phyloP scores from a whole-genome alignment of 2,113 vertebrate genomes.

The Ciconia stormi region DNA sequence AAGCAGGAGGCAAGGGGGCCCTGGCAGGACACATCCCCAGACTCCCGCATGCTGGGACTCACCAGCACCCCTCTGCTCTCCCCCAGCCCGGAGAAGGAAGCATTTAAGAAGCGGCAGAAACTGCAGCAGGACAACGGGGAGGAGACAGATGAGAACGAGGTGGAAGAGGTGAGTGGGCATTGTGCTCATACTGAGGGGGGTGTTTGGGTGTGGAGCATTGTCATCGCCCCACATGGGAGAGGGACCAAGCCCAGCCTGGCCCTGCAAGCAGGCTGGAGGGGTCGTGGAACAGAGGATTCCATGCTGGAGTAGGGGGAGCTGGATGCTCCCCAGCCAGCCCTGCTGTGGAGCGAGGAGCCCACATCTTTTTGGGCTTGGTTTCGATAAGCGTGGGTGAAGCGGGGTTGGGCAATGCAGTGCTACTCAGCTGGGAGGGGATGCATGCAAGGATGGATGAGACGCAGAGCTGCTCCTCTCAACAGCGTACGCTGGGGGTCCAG shows the following conservation, averaged over 20 bases:
- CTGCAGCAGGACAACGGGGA: constrained; percentile 85
- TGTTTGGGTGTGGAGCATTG: not conserved
- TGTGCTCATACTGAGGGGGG: rapidly evolving
- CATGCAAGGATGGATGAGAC: not conserved
- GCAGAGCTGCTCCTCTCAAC: not conserved
- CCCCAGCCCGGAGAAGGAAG: constrained; percentile 87
- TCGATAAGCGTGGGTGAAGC: not conserved
- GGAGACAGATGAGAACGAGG: constrained; percentile 83
- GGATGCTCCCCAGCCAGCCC: not conserved
- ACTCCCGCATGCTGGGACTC: not conserved
- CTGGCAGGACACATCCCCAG: rapidly evolving
- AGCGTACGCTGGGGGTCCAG: not conserved
- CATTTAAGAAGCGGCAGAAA: constrained; percentile 87
- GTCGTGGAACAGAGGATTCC: rapidly evolving
- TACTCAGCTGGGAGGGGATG: not conserved
- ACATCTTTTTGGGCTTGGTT: not conserved
- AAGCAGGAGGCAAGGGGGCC: not conserved
- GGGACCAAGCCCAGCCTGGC: not conserved
- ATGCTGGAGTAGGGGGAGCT: not conserved
- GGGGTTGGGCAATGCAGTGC: too few species aligned
- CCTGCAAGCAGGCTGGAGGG: not conserved
- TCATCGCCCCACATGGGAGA: rapidly evolving
- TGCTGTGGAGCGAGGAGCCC: not conserved
- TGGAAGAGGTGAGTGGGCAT: constrained; percentile 79
- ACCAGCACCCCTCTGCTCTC: not conserved